Percentiles rank a stretch among this genome's conserved stretches.
Conservation (phyloP, 2,888 invertebrate species). For the Tetropium fuscum region DNA sequence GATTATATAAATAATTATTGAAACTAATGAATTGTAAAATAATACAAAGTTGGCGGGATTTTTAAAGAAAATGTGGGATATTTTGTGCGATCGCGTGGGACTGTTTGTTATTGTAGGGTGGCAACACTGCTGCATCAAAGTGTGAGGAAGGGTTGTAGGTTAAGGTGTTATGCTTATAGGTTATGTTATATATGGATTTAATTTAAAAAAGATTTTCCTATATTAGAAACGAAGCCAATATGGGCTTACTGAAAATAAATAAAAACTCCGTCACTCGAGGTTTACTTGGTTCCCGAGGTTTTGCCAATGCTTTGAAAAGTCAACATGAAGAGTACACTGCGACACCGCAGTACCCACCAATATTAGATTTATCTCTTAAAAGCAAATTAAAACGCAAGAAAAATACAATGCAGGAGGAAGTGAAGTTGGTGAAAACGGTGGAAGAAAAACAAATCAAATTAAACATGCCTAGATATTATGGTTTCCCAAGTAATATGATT, state of each 20-base stretch:
- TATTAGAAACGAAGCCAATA: too few relatives aligned
- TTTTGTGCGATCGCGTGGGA: slow-evolving; percentile 6
- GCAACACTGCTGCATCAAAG: slow-evolving; percentile 3
- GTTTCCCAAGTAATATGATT: slow-evolving; percentile 76
- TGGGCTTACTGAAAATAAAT: slow-evolving; percentile 32
- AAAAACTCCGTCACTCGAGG: slow-evolving; percentile 16
- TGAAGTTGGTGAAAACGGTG: slow-evolving; percentile 76
- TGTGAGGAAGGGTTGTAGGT: slow-evolving; percentile 6
- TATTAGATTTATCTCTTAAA: slow-evolving; percentile 71
- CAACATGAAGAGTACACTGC: slow-evolving; percentile 63
- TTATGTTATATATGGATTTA: too few relatives aligned
- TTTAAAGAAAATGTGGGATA: slow-evolving; percentile 20
- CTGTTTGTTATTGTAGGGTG: slow-evolving; percentile 2
- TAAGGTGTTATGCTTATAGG: too few relatives aligned
- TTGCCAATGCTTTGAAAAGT: slow-evolving; percentile 26
- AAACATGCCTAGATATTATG: slow-evolving; percentile 87
- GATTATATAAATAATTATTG: too few relatives aligned
- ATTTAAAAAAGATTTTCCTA: too few relatives aligned
- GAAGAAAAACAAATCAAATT: slow-evolving; percentile 88
- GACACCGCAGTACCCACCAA: slow-evolving; percentile 71
- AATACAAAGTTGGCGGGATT: slow-evolving; percentile 9
- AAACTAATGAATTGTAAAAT: neutral
- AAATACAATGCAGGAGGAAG: slow-evolving; percentile 68
- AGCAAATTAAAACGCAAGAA: slow-evolving; percentile 67
- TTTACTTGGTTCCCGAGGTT: slow-evolving; percentile 21